Base-by-base conservation (phyloP, 2,888 invertebrate genomes). In the Hylaea fasciaria region DNA sequence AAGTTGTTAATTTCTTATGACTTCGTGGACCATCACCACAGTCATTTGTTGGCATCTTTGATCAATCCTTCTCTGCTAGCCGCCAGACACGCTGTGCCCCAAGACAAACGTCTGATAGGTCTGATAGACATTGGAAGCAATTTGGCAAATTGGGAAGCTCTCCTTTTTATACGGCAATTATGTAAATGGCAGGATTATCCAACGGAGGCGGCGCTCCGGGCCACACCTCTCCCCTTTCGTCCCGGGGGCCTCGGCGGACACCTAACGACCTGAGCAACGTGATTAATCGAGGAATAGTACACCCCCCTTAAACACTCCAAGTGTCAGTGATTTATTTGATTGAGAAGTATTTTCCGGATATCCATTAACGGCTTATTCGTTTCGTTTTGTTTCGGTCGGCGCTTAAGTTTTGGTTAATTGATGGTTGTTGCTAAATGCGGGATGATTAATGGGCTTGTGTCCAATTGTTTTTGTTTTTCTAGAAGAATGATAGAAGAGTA, bases 151-250 rank as follows among this genome's bases (percentile, higher is more conserved):
- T 93, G 93, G 87, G 85, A 89, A 89, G 86, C 88, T 86, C 85
- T 90, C 86, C 85, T 92, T 92, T 92, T 92, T 92, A 92, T 91
- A 87, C 89, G 86, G 87, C 91, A 93, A 93, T 93, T 93, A 93
- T 92, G 92, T 91, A 92, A 92, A 93, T 92, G 91, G 91, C 82
- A 82, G 89, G 92, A 92, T 93, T 92, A 92, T 89, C 87, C 84
- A 76, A 78, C 78, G 86, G 86, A 86, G 90, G 91, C 87, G 90
- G 88, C 76, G 85, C 86, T 81, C 78, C 73, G 82, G 79, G 86
- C 86, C 87, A 85, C 87, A 81, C 89, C 85, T 78, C 81, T 82
- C 86, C 84, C 87, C 87, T 86, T 85, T 84, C 85, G 77, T 83
- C 88, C 82, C 84, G 70, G 71, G 82, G 81, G 81, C 76, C 80